Base-by-base conservation (phyloP, 2,888 invertebrate genomes). In the Drosophila ustulata region DNA sequence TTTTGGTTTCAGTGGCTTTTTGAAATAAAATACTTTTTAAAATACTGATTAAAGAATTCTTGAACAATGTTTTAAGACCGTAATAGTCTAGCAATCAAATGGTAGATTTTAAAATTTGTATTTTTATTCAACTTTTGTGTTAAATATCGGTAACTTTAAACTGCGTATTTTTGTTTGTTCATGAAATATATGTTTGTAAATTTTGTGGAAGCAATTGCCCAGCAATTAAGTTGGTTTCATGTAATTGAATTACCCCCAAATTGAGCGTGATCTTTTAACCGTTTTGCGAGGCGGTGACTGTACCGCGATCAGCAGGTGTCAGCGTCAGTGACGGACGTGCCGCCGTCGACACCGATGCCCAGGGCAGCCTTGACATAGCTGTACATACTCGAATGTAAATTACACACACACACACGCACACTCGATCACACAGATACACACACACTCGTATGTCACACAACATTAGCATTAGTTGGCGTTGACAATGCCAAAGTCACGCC, bases 401-500 rank as follows among this genome's bases (percentile, higher is more conserved):
- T 23, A 56, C 18, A 50, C 32, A 34, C 47, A 34, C 47, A 57
- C 41, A 66, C 45, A 51, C 52, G 47, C 18, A 65, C 66, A 13
- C 9, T 6, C 6, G 30, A 3, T 46, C 66, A 61, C 43, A 66
- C 34, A 61, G 25, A 13, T 39, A 8, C 25, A 59, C 41, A 59
- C 41, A 59, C 32, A 39, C 32, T 41, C 25, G 50, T 37, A 28
- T 64, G 70, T 59, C 57, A 75, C 63, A 69, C 53, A 71, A 49
- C 52, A 75, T 73, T 78, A 68, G 69, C 78, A 58, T 75, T 73
- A 64, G 71, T 65, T 61, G 57, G 45, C 37, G 56, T 49, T 57
- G 70, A 88, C 86, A 82, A 82, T 75, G 73, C 69, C 75, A 75
- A 78, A 82, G 88, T 84, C 88, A 86, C 83, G 83, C 86, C 83